phyloP scores from a whole-genome alignment of 2,888 invertebrate species.

The Troides aeacus region DNA sequence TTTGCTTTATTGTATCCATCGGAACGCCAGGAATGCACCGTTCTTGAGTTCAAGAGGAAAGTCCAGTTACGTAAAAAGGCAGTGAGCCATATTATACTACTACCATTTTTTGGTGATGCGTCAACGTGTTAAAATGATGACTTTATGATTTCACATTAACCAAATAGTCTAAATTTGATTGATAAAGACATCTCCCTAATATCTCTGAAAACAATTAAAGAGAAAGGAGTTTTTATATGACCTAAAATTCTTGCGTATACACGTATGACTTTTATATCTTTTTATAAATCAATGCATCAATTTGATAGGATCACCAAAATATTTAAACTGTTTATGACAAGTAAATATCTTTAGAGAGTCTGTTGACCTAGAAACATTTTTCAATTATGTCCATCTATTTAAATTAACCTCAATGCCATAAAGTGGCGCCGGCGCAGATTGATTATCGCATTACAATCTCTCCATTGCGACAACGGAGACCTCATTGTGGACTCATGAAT shows the following conservation, averaged over 20 bases:
- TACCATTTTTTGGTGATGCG: constrained; percentile 42
- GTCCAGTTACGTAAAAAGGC: constrained; percentile 44
- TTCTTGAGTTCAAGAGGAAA: constrained; percentile 52
- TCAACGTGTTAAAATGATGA: constrained; percentile 32
- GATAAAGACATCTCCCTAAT: not conserved
- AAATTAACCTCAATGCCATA: constrained; percentile 37
- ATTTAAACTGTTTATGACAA: not conserved
- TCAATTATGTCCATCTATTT: constrained; percentile 39
- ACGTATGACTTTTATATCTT: not conserved
- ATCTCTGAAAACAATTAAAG: not conserved
- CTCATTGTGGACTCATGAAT: constrained; percentile 31
- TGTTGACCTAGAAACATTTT: constrained; percentile 32
- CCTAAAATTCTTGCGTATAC: not conserved
- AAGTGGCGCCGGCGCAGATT: constrained; percentile 38
- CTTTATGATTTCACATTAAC: not conserved
- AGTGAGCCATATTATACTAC: constrained; percentile 33
- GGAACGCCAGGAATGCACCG: constrained; percentile 56
- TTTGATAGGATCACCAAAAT: not conserved
- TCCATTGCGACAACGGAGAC: constrained; percentile 34
- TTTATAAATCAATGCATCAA: not conserved
- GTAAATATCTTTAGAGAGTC: constrained; percentile 12
- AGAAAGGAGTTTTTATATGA: not conserved
- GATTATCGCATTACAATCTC: constrained; percentile 38
- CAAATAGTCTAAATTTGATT: not conserved
- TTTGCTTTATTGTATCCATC: constrained; percentile 57